Percentiles rank a stretch among this genome's conserved stretches.
phyloP scores from a whole-genome alignment of 2,888 invertebrate genomes.

The Phasia obesa region DNA sequence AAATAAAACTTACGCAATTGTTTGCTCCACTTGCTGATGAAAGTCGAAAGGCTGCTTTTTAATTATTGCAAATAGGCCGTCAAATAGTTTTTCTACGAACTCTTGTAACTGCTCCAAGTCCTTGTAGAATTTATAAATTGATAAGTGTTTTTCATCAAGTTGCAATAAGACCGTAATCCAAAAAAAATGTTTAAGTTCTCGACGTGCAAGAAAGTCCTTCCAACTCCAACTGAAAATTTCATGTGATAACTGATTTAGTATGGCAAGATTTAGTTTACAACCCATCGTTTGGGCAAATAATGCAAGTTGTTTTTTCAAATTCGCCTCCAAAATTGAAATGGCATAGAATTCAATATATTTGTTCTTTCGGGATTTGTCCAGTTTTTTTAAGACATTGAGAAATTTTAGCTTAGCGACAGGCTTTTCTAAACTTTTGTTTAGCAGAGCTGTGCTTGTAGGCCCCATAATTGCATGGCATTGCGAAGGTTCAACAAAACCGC shows the following conservation, averaged over 20 bases:
- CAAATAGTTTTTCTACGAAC: conserved; percentile 34
- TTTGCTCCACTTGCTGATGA: conserved; percentile 24
- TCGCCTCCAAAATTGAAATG: conserved; percentile 32
- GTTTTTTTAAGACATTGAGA: too few species aligned
- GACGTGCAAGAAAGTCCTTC: conserved; percentile 58
- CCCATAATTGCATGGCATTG: too few species aligned
- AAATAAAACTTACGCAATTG: conserved; percentile 25
- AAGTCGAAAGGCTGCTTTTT: conserved; percentile 4
- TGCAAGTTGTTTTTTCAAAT: conserved; percentile 2
- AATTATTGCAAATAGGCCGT: conserved; percentile 22
- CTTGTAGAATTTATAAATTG: conserved; percentile 54
- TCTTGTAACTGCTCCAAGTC: conserved; percentile 50
- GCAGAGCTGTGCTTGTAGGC: too few species aligned
- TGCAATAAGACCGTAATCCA: conserved; percentile 56
- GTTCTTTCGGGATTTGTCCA: conserved; percentile 29
- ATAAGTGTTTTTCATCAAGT: conserved; percentile 4
- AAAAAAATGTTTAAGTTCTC: conserved; percentile 37
- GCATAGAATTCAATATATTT: conserved; percentile 28
- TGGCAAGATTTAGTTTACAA: neutral
- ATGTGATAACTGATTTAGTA: conserved; percentile 10
- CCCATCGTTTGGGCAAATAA: conserved; percentile 9
- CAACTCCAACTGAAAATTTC: conserved; percentile 57
- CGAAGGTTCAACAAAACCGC: too few species aligned
- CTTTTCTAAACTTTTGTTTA: too few species aligned
- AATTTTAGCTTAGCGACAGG: too few species aligned